Base-by-base conservation (phyloP, 2,113 vertebrate species). In the Chaetodon trifascialis region DNA sequence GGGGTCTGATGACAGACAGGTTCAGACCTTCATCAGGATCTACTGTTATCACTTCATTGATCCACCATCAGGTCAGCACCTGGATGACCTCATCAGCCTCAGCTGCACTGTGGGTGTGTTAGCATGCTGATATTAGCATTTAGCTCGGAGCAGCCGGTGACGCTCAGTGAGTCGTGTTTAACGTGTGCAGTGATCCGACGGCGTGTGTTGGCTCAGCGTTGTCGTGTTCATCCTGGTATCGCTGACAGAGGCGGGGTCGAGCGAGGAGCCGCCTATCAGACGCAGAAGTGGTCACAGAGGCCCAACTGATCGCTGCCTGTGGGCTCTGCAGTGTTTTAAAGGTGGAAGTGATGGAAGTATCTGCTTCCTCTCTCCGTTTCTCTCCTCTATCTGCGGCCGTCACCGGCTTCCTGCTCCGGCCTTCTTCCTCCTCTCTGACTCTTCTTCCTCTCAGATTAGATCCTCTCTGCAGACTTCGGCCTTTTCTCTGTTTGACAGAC, bases 371-470 rank as follows among this genome's bases (percentile, higher is more conserved):
- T 25, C 6, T 42, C 65, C 21, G 34, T 16, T 25, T 71, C 21
- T 56, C 21, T 36, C 69, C 70, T 92, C 91, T 93, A 89, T 93
- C 88, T 89, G 78, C 51, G 25, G 66, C 75, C 56, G 85, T 90
- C 90, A 88, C 80, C 44, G 51, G 81, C 86, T 93, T 93, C 93
- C 92, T 90, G 87, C 80, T 84, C 21, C 5, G 5, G 17, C 8
- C 1, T 11, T 19, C 58, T 30, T 19, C 40, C 38, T 36, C 56
- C 44, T 38, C 58, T 1, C 11, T 8, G 46, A 19, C 19, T 15
- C 30, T 4, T 42, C 11, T 36, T 19, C 60, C 34, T 65, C 62
- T 44, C 47, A 23, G 19, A 46, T 73, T 14, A 72, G 51, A 25
- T 10, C 17, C 17, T 21, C 34, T 21, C 30, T 60, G 58, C 56